phyloP scores from a whole-genome alignment of 2,888 invertebrate genomes.

The Crematogaster levior region DNA sequence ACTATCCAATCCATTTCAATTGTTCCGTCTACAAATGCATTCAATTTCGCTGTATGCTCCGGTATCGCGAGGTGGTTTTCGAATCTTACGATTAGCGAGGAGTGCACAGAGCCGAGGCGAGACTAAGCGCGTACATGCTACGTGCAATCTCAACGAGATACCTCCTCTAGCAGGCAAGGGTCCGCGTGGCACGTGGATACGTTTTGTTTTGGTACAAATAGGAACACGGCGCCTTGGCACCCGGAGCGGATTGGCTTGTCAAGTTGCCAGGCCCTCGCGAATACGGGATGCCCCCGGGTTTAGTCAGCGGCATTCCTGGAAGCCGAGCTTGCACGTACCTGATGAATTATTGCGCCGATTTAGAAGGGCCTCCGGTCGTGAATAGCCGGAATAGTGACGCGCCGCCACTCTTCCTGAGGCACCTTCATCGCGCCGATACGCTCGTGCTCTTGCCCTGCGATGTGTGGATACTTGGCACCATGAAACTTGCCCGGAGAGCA shows the following conservation, averaged over 20 bases:
- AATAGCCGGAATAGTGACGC: conserved; percentile 46
- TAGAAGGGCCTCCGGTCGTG: conserved; percentile 65
- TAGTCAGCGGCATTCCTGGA: conserved; percentile 77
- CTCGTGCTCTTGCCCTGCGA: neutral
- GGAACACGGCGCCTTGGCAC: conserved; percentile 83
- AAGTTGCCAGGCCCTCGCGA: conserved; percentile 81
- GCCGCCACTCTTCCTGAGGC: conserved; percentile 51
- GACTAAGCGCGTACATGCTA: conserved; percentile 1
- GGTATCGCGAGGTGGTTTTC: neutral
- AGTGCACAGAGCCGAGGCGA: neutral
- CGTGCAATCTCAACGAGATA: conserved; percentile 36
- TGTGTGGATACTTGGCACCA: conserved; percentile 18
- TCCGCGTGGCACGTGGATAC: conserved; percentile 74
- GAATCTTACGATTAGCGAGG: conserved; percentile 9
- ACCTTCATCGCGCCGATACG: conserved; percentile 40
- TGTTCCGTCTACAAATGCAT: neutral
- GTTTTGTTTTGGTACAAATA: conserved; percentile 83
- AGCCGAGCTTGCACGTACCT: conserved; percentile 60
- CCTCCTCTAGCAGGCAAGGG: conserved; percentile 52
- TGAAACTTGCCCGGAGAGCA: conserved; percentile 14
- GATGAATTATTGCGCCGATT: conserved; percentile 79
- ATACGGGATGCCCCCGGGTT: conserved; percentile 74
- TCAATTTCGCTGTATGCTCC: neutral
- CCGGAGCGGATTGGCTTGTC: conserved; percentile 83
- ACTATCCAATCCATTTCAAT: neutral